phyloP scores from a whole-genome alignment of 2,888 invertebrate genomes.

The Cancer borealis region DNA sequence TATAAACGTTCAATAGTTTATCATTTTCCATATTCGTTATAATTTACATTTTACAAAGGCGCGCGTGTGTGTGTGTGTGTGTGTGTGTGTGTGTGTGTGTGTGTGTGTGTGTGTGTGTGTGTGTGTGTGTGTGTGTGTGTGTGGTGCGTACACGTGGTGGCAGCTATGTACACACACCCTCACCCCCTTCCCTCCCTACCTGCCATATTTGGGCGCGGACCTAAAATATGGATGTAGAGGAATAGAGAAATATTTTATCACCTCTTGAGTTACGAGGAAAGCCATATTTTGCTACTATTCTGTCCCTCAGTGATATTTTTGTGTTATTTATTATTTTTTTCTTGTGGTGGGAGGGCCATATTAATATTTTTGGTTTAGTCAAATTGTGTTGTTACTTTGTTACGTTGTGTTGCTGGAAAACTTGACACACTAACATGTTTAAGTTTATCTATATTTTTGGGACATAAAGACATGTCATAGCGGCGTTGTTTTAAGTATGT shows the following conservation, averaged over 20 bases:
- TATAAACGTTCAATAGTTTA: background rate
- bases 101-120: slow-evolving; percentile 31
- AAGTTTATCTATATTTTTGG: no score
- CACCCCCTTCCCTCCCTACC: background rate
- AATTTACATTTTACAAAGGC: background rate
- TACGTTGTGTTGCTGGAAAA: background rate
- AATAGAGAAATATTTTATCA: slow-evolving; percentile 33
- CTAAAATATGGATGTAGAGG: slow-evolving; percentile 40
- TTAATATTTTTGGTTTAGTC: background rate
- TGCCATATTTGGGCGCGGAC: background rate
- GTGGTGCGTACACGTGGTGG: slow-evolving; percentile 4
- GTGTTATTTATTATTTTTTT: background rate
- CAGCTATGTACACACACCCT: background rate
- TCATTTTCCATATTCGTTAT: background rate
- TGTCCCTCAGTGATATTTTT: background rate
- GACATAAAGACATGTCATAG: no score
- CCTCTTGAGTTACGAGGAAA: slow-evolving; percentile 3
- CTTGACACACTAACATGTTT: no score
- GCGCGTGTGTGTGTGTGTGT: no score
- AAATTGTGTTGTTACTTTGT: background rate
- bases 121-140: slow-evolving; percentile 24
- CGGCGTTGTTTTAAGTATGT: no score
- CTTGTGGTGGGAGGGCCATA: background rate
- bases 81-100: background rate
- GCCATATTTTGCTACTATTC: background rate